A percentile compares a stretch with the other conserved stretches of the same genome.
Evolutionary conservation across 2,888 invertebrate genomes (phyloP).

Genomic region (Drosophila leonis): DNA sequence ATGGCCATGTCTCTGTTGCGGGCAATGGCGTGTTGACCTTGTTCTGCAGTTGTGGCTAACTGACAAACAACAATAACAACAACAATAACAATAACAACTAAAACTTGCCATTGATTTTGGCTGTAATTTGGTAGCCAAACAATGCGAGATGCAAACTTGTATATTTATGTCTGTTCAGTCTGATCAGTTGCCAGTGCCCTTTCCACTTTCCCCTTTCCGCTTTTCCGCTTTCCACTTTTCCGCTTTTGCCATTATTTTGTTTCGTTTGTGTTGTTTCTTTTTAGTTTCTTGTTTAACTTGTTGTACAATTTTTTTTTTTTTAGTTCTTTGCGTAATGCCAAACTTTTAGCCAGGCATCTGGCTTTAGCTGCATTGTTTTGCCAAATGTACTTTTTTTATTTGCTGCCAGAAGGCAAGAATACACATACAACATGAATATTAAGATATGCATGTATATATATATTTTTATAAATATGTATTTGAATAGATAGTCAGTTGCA

Average conservation of each 20-base stretch:
- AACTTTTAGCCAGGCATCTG: constrained; percentile 40
- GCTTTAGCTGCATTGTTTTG: constrained; percentile 29
- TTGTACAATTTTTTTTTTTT: constrained; percentile 22
- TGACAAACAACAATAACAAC: constrained; percentile 12
- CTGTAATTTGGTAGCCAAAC: constrained; percentile 59
- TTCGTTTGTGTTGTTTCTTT: constrained; percentile 18
- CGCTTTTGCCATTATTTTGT: constrained; percentile 15
- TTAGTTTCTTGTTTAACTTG: constrained; percentile 25
- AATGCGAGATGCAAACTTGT: constrained; percentile 54
- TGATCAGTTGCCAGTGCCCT: constrained; percentile 35
- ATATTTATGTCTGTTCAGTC: constrained; percentile 55
- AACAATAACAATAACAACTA: constrained; percentile 3
- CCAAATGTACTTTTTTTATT: constrained; percentile 27
- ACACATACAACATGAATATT: constrained; percentile 9
- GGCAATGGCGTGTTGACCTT: constrained; percentile 62
- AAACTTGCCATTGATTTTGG: constrained; percentile 68
- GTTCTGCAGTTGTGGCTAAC: constrained; percentile 28
- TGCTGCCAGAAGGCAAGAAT: constrained; percentile 5
- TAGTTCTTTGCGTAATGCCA: constrained; percentile 24
- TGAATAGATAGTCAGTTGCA: constrained; percentile 13
- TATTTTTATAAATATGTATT: not conserved
- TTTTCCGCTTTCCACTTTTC: constrained; percentile 25
- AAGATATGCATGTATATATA: not conserved
- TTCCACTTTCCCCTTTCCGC: constrained; percentile 20
- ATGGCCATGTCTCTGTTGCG: constrained; percentile 31